A percentile compares a stretch with the other conserved stretches of the same genome.
Evolutionary conservation across 2,888 invertebrate genomes (phyloP).

Genomic region (Nemapogon koenigi): DNA sequence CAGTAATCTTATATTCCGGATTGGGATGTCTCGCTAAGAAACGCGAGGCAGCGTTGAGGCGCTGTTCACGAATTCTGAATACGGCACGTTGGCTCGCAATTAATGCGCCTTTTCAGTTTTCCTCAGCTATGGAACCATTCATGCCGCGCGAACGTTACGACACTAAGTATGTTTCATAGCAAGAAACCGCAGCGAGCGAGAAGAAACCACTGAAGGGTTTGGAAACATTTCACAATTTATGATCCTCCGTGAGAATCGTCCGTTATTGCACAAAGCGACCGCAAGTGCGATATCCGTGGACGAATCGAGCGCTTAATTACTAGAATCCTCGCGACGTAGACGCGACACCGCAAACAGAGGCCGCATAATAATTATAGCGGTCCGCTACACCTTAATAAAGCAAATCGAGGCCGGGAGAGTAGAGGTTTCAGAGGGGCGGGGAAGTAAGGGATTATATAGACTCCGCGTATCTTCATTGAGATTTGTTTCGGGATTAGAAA

Average conservation of each 20-base stretch:
- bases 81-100: conserved; percentile 51
- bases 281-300: conserved; percentile 38
- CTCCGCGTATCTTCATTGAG: conserved; percentile 59
- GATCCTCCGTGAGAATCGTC: too few relatives aligned
- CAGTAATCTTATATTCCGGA: conserved; percentile 58
- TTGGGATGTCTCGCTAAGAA: conserved; percentile 38
- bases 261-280: neutral
- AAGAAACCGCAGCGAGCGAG: neutral
- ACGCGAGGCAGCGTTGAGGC: conserved; percentile 19
- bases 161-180: conserved; percentile 10
- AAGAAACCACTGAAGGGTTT: too few relatives aligned
- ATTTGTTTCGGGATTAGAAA: conserved; percentile 62
- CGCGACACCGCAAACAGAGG: conserved; percentile 61
- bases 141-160: conserved; percentile 12
- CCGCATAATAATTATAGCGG: conserved; percentile 65
- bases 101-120: conserved; percentile 46
- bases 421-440: conserved; percentile 27
- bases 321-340: conserved; percentile 53
- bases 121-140: conserved; percentile 11
- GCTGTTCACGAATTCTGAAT: conserved; percentile 43
- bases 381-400: conserved; percentile 65
- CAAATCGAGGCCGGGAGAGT: conserved; percentile 40
- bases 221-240: too few relatives aligned
- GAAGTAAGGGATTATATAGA: conserved; percentile 45
- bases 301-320: conserved; percentile 60